Conservation (phyloP, 2,888 invertebrate genomes). For the Pachymerium ferrugineum region DNA sequence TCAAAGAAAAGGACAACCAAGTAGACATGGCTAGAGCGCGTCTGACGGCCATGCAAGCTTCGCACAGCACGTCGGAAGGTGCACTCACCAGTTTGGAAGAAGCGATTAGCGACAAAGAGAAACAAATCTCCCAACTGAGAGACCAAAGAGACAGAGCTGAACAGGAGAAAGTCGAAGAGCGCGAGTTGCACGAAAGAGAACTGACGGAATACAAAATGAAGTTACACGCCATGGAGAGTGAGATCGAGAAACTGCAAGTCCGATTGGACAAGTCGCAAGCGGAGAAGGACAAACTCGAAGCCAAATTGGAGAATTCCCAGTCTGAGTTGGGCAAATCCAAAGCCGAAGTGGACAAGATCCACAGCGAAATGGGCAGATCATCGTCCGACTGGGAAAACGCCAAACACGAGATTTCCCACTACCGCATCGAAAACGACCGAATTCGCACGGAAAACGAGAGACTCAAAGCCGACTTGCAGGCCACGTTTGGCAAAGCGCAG, state of each 20-base stretch:
- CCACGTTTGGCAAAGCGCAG: conserved; percentile 60
- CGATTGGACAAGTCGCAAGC: conserved; percentile 83
- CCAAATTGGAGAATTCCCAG: conserved; percentile 85
- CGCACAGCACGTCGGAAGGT: conserved; percentile 85
- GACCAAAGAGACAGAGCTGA: conserved; percentile 94
- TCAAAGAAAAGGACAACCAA: conserved; percentile 97
- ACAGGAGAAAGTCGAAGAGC: conserved; percentile 91
- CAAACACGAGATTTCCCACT: conserved; percentile 62
- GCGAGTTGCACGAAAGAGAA: conserved; percentile 86
- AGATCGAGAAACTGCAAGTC: conserved; percentile 56
- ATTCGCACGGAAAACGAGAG: conserved; percentile 56
- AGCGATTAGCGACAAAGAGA: conserved; percentile 92
- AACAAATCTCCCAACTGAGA: conserved; percentile 87
- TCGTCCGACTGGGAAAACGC: conserved; percentile 84
- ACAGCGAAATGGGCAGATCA: conserved; percentile 80
- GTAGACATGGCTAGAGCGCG: conserved; percentile 90
- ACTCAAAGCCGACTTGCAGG: conserved; percentile 74
- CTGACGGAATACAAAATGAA: conserved; percentile 94
- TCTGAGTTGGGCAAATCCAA: conserved; percentile 90
- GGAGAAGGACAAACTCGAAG: conserved; percentile 84
- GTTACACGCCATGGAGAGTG: conserved; percentile 80
- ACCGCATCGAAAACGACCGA: conserved; percentile 67
- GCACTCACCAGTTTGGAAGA: conserved; percentile 89
- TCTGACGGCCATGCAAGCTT: conserved; percentile 82
- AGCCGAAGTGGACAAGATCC: conserved; percentile 86